These are phyloP conservation scores for Lycaena phlaeas DNA, from an alignment of 2,888 invertebrate species.

Conservation along the genomic window DNA sequence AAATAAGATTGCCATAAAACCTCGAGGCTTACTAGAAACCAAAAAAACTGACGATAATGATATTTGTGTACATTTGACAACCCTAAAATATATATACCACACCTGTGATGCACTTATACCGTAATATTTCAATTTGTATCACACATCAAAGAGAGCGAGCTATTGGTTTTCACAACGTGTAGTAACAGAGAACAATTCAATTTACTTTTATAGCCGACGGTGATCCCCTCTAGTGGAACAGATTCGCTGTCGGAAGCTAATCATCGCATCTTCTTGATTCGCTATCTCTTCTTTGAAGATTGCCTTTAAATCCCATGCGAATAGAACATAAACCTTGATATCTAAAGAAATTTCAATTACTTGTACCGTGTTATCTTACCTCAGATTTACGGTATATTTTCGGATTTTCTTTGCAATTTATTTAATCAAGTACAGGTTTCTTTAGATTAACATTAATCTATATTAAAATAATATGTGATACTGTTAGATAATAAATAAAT, in stretches of 20 bases:
- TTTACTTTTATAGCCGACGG: constrained; percentile 63
- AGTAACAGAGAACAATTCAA: constrained; percentile 52
- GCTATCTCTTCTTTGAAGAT: constrained; percentile 31
- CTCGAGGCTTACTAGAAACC: no score
- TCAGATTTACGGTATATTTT: not conserved
- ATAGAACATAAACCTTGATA: constrained; percentile 6
- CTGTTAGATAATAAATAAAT: no score
- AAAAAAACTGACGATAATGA: no score
- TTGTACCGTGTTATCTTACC: not conserved
- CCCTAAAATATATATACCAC: no score
- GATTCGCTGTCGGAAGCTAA: constrained; percentile 47
- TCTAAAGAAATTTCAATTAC: constrained; percentile 6
- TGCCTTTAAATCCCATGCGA: constrained; percentile 17
- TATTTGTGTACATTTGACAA: no score
- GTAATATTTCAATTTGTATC: not conserved
- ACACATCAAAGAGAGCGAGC: constrained; percentile 6
- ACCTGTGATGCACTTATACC: no score
- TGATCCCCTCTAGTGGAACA: constrained; percentile 54
- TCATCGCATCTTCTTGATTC: constrained; percentile 54
- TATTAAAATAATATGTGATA: no score
- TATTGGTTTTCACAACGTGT: constrained; percentile 7
- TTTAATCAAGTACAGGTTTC: not conserved
- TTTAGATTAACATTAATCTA: no score
- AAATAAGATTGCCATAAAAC: no score
- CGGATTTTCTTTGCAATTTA: not conserved